A percentile compares a stretch with the other conserved stretches of the same genome.
These are phyloP conservation scores for Cheumatopsyche charites DNA, from an alignment of 1,140 invertebrate species.

Conservation along the genomic window DNA sequence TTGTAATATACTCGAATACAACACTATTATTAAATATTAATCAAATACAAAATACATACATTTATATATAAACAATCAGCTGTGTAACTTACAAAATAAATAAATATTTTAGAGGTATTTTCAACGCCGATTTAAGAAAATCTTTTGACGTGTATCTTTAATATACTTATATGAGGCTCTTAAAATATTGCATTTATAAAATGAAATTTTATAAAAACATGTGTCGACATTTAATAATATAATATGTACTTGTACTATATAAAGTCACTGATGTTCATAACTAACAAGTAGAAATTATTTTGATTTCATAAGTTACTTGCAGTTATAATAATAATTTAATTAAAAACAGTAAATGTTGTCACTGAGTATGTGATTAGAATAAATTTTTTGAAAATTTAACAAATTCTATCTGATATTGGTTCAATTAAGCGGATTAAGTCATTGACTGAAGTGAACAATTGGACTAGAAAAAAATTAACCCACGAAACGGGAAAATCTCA, in stretches of 20 bases:
- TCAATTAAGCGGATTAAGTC: neutral
- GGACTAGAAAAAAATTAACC: conserved; percentile 43
- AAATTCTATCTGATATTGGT: conserved; percentile 3
- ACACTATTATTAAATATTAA: conserved; percentile 37
- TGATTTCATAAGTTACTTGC: neutral
- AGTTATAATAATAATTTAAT: conserved; percentile 1
- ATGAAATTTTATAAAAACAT: neutral
- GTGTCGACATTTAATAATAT: neutral
- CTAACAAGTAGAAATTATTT: conserved; percentile 9
- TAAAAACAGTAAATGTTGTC: neutral
- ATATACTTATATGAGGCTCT: conserved; percentile 16
- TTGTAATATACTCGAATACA: conserved; percentile 40
- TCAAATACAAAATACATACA: conserved; percentile 29
- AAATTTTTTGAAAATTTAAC: conserved; percentile 15
- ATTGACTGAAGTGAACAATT: conserved; percentile 13
- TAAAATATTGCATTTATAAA: conserved; percentile 24
- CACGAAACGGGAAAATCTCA: conserved; percentile 20
- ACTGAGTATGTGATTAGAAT: conserved; percentile 11
- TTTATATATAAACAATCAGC: conserved; percentile 27
- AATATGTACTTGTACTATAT: neutral
- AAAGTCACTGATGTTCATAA: conserved; percentile 7
- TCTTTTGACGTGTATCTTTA: neutral
- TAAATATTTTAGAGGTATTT: conserved; percentile 39
- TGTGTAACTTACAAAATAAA: conserved; percentile 30
- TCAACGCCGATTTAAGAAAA: conserved; percentile 4